These are phyloP conservation scores for Thamnophis elegans DNA, from an alignment of 2,797 vertebrate species.

Conservation along the genomic window DNA sequence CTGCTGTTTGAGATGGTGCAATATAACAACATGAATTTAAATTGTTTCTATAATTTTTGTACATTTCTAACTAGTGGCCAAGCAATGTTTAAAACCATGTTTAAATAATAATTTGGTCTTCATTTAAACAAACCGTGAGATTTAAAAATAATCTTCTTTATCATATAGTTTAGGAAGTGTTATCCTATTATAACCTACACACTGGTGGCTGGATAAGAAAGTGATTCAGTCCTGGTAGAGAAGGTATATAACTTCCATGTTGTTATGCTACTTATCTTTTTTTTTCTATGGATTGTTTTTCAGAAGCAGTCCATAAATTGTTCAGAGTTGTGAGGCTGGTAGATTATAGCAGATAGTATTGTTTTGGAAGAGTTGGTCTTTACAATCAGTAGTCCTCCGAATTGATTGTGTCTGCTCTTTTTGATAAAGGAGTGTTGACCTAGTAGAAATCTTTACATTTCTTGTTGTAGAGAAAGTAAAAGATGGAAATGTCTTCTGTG, in stretches of 20 bases:
- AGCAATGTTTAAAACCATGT: not conserved
- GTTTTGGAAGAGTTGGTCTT: slow-evolving; percentile 2
- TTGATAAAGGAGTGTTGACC: slow-evolving; percentile 32
- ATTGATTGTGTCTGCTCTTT: slow-evolving; percentile 27
- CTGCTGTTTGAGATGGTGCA: not conserved
- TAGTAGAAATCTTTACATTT: slow-evolving; percentile 38
- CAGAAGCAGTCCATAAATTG: not conserved
- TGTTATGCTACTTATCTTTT: not conserved
- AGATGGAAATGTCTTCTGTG: not conserved
- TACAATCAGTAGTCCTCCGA: slow-evolving; percentile 9
- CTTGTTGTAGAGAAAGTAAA: not conserved
- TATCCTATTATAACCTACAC: not conserved
- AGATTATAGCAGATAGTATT: not conserved
- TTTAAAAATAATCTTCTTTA: not conserved
- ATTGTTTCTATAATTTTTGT: not conserved
- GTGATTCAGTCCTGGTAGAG: not conserved
- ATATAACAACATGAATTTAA: not conserved
- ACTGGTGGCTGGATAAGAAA: not conserved
- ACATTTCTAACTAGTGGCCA: not conserved
- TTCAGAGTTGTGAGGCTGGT: not conserved
- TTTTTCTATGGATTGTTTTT: not conserved
- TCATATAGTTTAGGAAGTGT: not conserved
- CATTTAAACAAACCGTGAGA: not conserved
- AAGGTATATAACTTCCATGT: not conserved
- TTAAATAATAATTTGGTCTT: not conserved